phyloP scores from a whole-genome alignment of 1,140 invertebrate species.

The Drosophila santomea region DNA sequence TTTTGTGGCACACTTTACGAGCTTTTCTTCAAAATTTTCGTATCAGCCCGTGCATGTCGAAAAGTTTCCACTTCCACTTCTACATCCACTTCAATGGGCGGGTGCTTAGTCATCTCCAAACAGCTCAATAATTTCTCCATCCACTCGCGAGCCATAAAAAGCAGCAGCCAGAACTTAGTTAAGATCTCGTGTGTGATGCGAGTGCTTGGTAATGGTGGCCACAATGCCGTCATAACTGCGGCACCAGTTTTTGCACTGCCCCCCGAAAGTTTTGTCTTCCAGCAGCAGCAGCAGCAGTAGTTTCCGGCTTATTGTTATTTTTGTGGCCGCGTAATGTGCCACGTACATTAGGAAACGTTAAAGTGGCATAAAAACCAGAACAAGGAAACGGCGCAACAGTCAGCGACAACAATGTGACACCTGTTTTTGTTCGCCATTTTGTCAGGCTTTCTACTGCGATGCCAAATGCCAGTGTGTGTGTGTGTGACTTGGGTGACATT shows the following conservation, averaged over 20 bases:
- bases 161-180: conserved; percentile 45
- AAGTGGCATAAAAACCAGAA: conserved; percentile 73
- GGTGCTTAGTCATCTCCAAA: conserved; percentile 59
- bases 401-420: conserved; percentile 78
- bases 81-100: neutral
- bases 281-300: conserved; percentile 13
- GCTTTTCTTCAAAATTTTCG: conserved; percentile 11
- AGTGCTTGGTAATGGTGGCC: conserved; percentile 60
- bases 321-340: conserved; percentile 66
- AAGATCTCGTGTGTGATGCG: conserved; percentile 44
- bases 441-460: conserved; percentile 16
- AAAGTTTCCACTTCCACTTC: conserved; percentile 37
- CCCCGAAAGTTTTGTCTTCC: conserved; percentile 46
- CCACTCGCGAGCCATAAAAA: conserved; percentile 41
- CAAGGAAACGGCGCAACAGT: conserved; percentile 58
- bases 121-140: conserved; percentile 59
- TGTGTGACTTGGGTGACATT: conserved; percentile 67
- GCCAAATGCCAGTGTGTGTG: conserved; percentile 12
- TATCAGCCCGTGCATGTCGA: conserved; percentile 17
- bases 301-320: conserved; percentile 38
- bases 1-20: conserved; percentile 26
- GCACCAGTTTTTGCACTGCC: conserved; percentile 35
- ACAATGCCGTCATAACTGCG: conserved; percentile 52
- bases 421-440: conserved; percentile 69
- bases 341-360: conserved; percentile 79